phyloP scores from a whole-genome alignment of 2,888 invertebrate species.

The Apamea sordens region DNA sequence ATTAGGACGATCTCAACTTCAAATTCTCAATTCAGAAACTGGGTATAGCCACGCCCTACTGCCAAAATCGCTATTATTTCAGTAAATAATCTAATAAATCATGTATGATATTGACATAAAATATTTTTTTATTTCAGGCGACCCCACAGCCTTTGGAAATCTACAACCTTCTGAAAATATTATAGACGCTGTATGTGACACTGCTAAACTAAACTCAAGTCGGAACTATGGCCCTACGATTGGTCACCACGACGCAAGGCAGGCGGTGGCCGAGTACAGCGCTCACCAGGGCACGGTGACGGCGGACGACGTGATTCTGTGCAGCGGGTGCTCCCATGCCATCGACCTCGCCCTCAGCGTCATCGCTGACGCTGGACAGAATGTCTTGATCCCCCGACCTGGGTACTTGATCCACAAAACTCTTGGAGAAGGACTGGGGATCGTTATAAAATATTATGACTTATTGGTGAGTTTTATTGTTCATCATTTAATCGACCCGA shows the following conservation, averaged over 20 bases:
- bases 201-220: constrained; percentile 92
- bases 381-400: constrained; percentile 97
- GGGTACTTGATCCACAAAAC: constrained; percentile 98
- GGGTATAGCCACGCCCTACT: background rate
- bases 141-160: constrained; percentile 98
- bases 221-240: constrained; percentile 97
- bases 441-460: constrained; percentile 94
- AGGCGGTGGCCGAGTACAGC: constrained; percentile 96
- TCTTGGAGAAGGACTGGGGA: constrained; percentile 95
- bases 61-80: background rate
- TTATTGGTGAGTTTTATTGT: constrained; percentile 88
- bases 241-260: constrained; percentile 93
- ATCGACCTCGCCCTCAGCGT: constrained; percentile 97
- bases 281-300: constrained; percentile 90
- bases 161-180: constrained; percentile 94
- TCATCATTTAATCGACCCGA: background rate
- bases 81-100: background rate
- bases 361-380: constrained; percentile 96
- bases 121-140: constrained; percentile 91
- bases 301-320: constrained; percentile 95
- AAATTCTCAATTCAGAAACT: too few relatives aligned
- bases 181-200: constrained; percentile 93
- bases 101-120: background rate
- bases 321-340: constrained; percentile 98
- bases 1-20: too few relatives aligned